Conservation (phyloP, 2,888 invertebrate species). For the Mythimna ferrago region DNA sequence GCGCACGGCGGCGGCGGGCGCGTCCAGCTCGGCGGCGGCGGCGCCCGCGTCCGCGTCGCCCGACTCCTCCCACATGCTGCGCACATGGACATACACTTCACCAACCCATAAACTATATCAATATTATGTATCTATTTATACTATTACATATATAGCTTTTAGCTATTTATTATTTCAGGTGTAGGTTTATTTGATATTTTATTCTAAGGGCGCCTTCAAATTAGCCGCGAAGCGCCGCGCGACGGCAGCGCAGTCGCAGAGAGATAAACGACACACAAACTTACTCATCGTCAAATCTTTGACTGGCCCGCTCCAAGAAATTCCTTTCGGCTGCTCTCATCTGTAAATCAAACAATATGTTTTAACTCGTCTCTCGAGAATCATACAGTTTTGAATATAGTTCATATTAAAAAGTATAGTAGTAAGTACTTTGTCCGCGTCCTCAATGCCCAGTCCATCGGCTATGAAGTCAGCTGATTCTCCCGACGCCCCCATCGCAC, state of each 20-base stretch:
- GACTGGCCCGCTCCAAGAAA: conserved; percentile 77
- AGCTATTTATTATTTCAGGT: too few species aligned
- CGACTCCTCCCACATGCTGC: conserved; percentile 80
- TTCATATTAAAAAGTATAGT: not conserved
- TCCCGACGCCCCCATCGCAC: conserved; percentile 40
- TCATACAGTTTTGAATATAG: not conserved
- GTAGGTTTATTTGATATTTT: too few species aligned
- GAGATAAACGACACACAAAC: conserved; percentile 43
- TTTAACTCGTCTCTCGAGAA: too few species aligned
- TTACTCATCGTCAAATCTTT: conserved; percentile 80
- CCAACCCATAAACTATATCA: not conserved
- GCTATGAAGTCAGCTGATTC: conserved; percentile 68
- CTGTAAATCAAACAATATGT: conserved; percentile 59
- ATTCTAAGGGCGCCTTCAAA: too few species aligned
- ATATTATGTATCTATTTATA: too few species aligned
- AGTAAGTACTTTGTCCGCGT: conserved; percentile 57
- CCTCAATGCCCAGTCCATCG: conserved; percentile 64
- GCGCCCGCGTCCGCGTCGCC: conserved; percentile 56
- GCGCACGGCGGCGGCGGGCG: conserved; percentile 33
- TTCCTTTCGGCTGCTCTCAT: conserved; percentile 66
- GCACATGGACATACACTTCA: not conserved
- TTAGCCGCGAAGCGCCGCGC: too few species aligned
- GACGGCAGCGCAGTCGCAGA: too few species aligned
- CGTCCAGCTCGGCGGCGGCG: conserved; percentile 29
- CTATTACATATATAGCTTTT: too few species aligned